Evolutionary conservation across 2,113 vertebrate species (phyloP), one percentile per base, ranked within the genome.

Genomic region (Aspiorhynchus laticeps): DNA sequence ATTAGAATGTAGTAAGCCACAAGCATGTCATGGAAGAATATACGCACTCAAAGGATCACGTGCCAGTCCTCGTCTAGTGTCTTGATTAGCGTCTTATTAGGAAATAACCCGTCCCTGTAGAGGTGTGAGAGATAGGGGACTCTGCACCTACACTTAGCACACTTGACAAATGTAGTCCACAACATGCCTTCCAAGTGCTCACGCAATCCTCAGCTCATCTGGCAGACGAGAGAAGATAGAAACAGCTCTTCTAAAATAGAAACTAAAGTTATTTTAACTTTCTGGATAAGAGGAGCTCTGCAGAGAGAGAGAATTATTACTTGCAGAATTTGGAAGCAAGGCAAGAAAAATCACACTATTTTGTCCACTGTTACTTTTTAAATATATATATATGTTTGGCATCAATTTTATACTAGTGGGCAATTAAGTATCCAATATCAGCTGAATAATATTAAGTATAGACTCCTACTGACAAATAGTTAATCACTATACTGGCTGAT

Each of bases 41-140:
- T 59, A 69, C 46, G 1, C 56, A 51, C 36, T 63, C 41, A 69
- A 80, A 43, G 65, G 63, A 61, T 59, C 75, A 33, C 24, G 46
- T 80, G 63, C 65, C 83, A 81, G 56, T 12, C 43, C 10, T 46
- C 7, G 15, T 65, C 75, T 88, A 12, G 12, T 41, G 36, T 63
- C 53, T 84, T 86, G 85, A 84, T 56, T 87, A 75, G 73, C 5
- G n/a, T n/a, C n/a, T n/a, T n/a, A n/a, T n/a, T n/a, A n/a, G n/a
- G 19, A 75, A 56, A 80, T 46, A 48, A 12, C 85, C 7, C n/a
- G 38, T 61, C 48, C 69, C 78, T 86, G 24, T 63, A n/a, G 59
- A 65, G 28, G 79, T 77, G 71, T 86, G 59, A 77, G 51, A 80
- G 84, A 88, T 86, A 86, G 61, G 79, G 82, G 65, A 84, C 85